Base-by-base conservation (phyloP, 1,140 invertebrate species). In the Procambarus virginalis region DNA sequence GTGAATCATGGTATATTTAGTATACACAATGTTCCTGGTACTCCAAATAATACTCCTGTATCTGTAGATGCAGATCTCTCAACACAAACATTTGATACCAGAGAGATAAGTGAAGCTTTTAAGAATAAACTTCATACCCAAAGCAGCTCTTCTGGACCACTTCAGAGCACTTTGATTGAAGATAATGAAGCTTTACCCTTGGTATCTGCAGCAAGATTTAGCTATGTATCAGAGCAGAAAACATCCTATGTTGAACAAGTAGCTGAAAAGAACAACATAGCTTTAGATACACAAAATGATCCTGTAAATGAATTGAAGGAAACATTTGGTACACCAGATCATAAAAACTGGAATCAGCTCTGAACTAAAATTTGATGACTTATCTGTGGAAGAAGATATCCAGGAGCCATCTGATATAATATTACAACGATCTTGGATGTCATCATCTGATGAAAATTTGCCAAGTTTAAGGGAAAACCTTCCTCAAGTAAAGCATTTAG, bases 201-300 rank as follows among this genome's bases (percentile, higher is more conserved):
- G 0, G 46, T 48, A 34, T 49, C 76, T 49, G 8, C 45, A 3
- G 46, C 5, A 20, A 78, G 76, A 20, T 78, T 78, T 51, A 78
- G 76, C 49, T 78, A 78, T 78, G 76, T 78, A 49, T 49, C 76
- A 49, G 76, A 78, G 45, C 46, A 49, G 9, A 78, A 78, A 45
- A 17, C 46, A 10, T 78, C 76, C 45, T 78, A 78, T 51, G 17
- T n/a, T 49, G 46, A 49, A 5, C 17, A 14, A 49, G 8, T 12
- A 78, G 76, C 3, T 78, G 46, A n/a, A 8, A n/a, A 9, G 45
- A 17, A 10, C 3, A 78, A n/a, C 12, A 78, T 8, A 20, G 46
- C 0, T 2, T n/a, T 22, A 20, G 76, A 78, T 2, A 6, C 49
- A 20, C 68, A 34, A 73, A 73, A 73, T 73, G 4, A 6, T 34